Percentiles rank a stretch among this genome's conserved stretches.
phyloP scores from a whole-genome alignment of 2,888 invertebrate genomes.

The Drosophila cracens region DNA sequence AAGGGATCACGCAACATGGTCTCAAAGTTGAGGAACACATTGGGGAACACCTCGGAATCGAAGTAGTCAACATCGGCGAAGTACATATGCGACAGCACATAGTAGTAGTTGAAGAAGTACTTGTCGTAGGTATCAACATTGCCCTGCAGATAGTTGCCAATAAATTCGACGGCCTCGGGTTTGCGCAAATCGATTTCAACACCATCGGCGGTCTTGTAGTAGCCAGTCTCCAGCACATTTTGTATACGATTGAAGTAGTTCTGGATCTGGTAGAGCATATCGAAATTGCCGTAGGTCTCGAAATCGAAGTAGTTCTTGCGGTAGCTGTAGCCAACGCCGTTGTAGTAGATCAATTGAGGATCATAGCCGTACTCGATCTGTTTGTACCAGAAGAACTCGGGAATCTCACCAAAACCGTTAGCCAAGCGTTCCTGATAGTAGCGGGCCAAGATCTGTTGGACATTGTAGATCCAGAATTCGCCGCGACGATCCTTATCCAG shows the following conservation, averaged over 20 bases:
- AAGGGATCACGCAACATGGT: conserved; percentile 90
- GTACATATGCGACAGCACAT: conserved; percentile 76
- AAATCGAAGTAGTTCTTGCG: conserved; percentile 85
- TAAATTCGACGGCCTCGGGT: conserved; percentile 87
- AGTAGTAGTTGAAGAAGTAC: conserved; percentile 79
- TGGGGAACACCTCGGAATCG: conserved; percentile 82
- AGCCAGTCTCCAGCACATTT: conserved; percentile 86
- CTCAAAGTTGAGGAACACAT: conserved; percentile 87
- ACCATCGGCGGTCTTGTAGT: conserved; percentile 85
- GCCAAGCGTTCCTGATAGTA: conserved; percentile 90
- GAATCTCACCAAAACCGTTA: conserved; percentile 87
- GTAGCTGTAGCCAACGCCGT: conserved; percentile 87
- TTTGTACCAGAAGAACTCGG: conserved; percentile 86
- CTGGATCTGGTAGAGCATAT: conserved; percentile 70
- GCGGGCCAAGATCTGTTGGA: conserved; percentile 89
- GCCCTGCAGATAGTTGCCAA: conserved; percentile 89
- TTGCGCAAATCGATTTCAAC: conserved; percentile 87
- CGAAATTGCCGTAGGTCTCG: conserved; percentile 75
- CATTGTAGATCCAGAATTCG: conserved; percentile 88
- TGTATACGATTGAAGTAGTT: conserved; percentile 85
- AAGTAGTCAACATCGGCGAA: conserved; percentile 70
- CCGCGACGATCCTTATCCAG: conserved; percentile 87
- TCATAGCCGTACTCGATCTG: conserved; percentile 86
- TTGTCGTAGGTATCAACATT: conserved; percentile 84
- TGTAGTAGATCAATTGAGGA: conserved; percentile 87